Percentiles rank a stretch among this genome's conserved stretches.
Evolutionary conservation across 2,888 invertebrate species (phyloP).

Genomic region (Tenthredo distinguenda): DNA sequence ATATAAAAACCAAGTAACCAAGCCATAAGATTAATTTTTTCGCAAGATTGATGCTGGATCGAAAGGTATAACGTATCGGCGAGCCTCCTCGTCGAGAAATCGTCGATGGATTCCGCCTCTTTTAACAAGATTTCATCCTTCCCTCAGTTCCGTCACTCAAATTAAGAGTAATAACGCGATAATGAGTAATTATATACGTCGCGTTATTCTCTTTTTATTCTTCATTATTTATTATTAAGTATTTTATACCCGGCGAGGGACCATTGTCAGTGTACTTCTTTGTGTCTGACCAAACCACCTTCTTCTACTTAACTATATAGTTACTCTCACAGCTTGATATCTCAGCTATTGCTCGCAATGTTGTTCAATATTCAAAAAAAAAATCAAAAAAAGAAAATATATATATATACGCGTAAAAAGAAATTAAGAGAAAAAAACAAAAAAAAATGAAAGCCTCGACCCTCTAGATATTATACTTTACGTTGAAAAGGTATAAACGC

Average conservation of each 20-base stretch:
- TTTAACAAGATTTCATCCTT: conserved; percentile 77
- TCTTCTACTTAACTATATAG: background rate
- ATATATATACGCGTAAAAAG: too few species aligned
- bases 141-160: conserved; percentile 72
- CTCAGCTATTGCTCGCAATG: background rate
- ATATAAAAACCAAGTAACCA: conserved; percentile 74
- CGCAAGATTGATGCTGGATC: conserved; percentile 77
- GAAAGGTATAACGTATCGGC: conserved; percentile 67
- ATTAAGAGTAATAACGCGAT: conserved; percentile 77
- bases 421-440: background rate
- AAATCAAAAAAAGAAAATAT: background rate
- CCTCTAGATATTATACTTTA: background rate
- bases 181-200: conserved; percentile 70
- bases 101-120: conserved; percentile 74
- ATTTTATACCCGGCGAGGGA: background rate
- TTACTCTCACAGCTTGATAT: background rate
- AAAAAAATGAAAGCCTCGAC: background rate
- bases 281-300: background rate
- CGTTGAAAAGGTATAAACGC: conserved; percentile 10
- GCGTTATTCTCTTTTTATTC: background rate
- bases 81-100: conserved; percentile 19
- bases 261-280: background rate
- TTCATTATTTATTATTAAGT: background rate
- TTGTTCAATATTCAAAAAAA: background rate
- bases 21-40: conserved; percentile 76